phyloP scores from a whole-genome alignment of 2,888 invertebrate genomes.

The Trichogramma dendrolimi region DNA sequence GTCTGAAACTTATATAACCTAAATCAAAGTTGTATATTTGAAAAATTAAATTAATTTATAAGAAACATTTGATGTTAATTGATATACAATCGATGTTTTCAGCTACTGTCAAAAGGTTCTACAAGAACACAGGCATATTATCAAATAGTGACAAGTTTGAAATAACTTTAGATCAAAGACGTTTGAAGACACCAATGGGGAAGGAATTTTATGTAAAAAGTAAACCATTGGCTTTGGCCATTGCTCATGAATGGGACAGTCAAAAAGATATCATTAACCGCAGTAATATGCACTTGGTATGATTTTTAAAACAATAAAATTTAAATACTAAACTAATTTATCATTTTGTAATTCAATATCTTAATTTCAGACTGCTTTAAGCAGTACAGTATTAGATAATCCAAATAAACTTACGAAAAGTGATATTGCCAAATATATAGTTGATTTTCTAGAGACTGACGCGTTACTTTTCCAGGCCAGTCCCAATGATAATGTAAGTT shows the following conservation, averaged over 20 bases:
- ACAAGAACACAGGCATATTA: constrained; percentile 68
- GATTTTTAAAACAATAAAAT: constrained; percentile 23
- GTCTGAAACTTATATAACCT: background rate
- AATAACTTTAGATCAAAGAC: constrained; percentile 81
- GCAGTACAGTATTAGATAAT: constrained; percentile 90
- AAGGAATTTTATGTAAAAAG: constrained; percentile 70
- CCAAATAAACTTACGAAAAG: constrained; percentile 74
- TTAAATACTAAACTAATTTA: background rate
- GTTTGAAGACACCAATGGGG: constrained; percentile 87
- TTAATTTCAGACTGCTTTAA: constrained; percentile 72
- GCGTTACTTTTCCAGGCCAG: constrained; percentile 74
- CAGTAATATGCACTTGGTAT: constrained; percentile 85
- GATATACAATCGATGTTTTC: constrained; percentile 26
- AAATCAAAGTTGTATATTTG: constrained; percentile 1
- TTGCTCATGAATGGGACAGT: constrained; percentile 91
- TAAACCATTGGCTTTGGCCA: constrained; percentile 85
- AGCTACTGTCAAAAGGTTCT: constrained; percentile 66
- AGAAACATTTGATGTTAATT: background rate
- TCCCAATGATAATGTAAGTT: constrained; percentile 53
- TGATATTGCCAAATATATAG: constrained; percentile 72
- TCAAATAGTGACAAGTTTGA: constrained; percentile 72
- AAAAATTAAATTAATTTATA: background rate
- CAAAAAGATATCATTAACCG: constrained; percentile 75
- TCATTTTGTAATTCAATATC: background rate
- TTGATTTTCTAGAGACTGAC: constrained; percentile 78